Percentiles rank a stretch among this genome's conserved stretches.
phyloP scores from a whole-genome alignment of 2,797 vertebrate species.

The Epinephelus coioides region DNA sequence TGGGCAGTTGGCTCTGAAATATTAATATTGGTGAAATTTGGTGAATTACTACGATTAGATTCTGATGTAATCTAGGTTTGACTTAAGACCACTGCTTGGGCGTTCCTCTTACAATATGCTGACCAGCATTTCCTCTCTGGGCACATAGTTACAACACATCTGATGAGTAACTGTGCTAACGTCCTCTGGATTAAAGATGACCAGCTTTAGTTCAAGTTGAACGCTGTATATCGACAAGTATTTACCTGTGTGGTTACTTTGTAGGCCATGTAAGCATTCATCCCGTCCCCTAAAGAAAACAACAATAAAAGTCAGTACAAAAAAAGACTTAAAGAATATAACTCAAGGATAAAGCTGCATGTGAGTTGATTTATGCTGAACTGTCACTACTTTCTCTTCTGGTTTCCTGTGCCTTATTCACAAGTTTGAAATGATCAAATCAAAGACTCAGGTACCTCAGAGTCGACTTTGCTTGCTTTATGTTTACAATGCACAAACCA shows the following conservation, averaged over 20 bases:
- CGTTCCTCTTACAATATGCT: neutral
- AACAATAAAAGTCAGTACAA: neutral
- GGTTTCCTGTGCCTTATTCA: neutral
- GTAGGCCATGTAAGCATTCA: constrained; percentile 98
- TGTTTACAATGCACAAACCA: neutral
- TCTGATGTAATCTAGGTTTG: neutral
- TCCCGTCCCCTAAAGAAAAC: constrained; percentile 91
- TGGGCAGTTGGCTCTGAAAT: constrained; percentile 91
- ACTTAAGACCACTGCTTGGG: neutral
- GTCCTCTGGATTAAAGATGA: neutral
- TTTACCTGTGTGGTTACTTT: constrained; percentile 96
- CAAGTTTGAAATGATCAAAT: constrained; percentile 1
- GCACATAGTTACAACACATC: neutral
- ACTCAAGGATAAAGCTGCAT: neutral
- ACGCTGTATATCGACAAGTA: neutral
- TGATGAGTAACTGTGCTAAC: neutral
- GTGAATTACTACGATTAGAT: neutral
- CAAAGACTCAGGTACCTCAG: neutral
- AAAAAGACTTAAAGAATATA: neutral
- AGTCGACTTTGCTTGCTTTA: neutral
- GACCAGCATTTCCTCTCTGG: constrained; percentile 13
- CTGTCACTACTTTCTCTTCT: neutral
- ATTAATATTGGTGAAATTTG: constrained; percentile 67
- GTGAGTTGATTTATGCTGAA: neutral
- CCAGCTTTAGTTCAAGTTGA: neutral